A percentile compares a stretch with the other conserved stretches of the same genome.
phyloP scores from a whole-genome alignment of 2,797 vertebrate species.

The Tamandua tetradactyla region DNA sequence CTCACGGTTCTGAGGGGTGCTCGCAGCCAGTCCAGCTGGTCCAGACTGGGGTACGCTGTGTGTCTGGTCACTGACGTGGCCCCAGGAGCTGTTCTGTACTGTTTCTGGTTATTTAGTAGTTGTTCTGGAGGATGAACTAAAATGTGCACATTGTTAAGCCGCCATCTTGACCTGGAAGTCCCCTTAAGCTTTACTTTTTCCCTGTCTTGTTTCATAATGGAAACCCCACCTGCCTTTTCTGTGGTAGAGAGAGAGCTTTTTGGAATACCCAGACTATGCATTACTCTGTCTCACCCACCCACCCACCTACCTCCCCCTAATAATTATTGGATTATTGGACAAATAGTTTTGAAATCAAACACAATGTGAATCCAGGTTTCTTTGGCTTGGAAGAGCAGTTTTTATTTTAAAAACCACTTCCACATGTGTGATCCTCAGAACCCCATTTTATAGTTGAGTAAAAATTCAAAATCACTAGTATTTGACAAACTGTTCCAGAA shows the following conservation, averaged over 20 bases:
- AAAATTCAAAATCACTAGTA: background rate
- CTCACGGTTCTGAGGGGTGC: no score
- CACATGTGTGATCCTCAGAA: background rate
- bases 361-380: background rate
- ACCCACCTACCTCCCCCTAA: no score
- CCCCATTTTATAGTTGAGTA: background rate
- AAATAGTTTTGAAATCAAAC: background rate
- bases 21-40: no score
- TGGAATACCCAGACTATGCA: background rate
- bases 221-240: background rate
- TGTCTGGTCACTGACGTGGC: no score
- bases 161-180: no score
- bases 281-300: background rate
- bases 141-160: no score
- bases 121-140: no score
- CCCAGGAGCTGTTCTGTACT: no score
- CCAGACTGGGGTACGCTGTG: no score
- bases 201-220: background rate
- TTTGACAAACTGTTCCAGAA: background rate
- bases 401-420: background rate
- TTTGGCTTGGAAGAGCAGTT: background rate
- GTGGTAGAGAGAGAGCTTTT: background rate
- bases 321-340: background rate
- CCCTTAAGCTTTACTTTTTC: no score
- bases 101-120: no score